phyloP scores from a whole-genome alignment of 2,797 vertebrate genomes.

The Threskiornis aethiopicus region DNA sequence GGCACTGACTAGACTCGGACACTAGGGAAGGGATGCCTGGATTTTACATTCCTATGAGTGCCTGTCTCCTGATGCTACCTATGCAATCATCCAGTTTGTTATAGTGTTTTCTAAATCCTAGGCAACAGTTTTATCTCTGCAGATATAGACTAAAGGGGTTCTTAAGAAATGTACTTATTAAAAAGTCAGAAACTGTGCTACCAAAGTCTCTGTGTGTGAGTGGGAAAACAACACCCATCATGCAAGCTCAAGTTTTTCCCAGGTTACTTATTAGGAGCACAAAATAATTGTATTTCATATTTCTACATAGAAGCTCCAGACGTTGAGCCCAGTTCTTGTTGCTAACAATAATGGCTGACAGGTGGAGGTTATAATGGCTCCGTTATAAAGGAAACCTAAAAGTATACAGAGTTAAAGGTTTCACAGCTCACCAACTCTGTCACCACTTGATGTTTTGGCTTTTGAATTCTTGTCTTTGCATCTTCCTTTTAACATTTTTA shows the following conservation, averaged over 20 bases:
- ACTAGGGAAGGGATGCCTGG: background rate
- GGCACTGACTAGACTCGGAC: background rate
- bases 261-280: background rate
- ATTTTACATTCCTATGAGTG: background rate
- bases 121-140: background rate
- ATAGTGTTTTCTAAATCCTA: background rate
- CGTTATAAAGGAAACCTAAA: background rate
- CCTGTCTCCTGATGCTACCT: background rate
- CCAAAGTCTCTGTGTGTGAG: background rate
- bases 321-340: background rate
- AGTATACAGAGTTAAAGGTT: constrained; percentile 7
- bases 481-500: background rate
- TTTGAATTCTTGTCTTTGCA: constrained; percentile 4
- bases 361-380: background rate
- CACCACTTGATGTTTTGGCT: background rate
- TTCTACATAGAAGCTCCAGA: background rate
- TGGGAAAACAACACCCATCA: background rate
- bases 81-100: background rate
- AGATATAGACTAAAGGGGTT: background rate
- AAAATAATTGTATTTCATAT: background rate
- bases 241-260: background rate
- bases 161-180: background rate
- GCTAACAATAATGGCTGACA: background rate
- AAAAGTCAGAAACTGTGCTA: background rate
- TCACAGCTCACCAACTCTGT: background rate